These are phyloP conservation scores for Netelia fuscicornis DNA, from an alignment of 2,888 invertebrate species.

Conservation along the genomic window DNA sequence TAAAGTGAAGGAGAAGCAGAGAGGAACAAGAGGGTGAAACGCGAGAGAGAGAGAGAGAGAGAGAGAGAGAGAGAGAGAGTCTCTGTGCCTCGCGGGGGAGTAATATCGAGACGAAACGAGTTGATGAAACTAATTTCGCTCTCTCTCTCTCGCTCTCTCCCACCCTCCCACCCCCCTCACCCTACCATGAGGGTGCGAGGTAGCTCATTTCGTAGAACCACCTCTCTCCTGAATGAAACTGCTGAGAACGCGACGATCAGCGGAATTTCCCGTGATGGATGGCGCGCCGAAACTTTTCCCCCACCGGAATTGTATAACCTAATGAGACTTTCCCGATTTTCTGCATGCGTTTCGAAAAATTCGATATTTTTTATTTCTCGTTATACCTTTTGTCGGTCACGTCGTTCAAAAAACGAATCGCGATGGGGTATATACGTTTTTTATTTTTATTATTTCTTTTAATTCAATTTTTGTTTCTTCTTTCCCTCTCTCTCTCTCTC, in stretches of 20 bases:
- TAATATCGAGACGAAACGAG: constrained; percentile 72
- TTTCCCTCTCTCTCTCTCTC: too few relatives aligned
- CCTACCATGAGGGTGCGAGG: constrained; percentile 30
- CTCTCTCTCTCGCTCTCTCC: constrained; percentile 22
- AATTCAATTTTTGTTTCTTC: too few relatives aligned
- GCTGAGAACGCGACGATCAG: constrained; percentile 77
- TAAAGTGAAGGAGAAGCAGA: constrained; percentile 24
- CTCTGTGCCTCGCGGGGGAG: constrained; percentile 63
- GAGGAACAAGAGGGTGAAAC: neutral
- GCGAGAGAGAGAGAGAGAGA: constrained; percentile 9
- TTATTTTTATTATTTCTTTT: too few relatives aligned
- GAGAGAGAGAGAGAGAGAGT: constrained; percentile 19
- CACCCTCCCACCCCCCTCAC: constrained; percentile 24
- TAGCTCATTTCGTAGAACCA: constrained; percentile 73
- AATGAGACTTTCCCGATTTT: constrained; percentile 58
- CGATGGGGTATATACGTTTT: too few relatives aligned
- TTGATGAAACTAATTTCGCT: constrained; percentile 77
- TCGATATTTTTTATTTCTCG: constrained; percentile 18
- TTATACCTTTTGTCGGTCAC: neutral
- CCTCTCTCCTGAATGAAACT: constrained; percentile 73
- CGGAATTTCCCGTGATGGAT: constrained; percentile 77
- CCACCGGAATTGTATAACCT: constrained; percentile 59
- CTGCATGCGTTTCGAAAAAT: constrained; percentile 50
- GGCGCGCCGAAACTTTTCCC: constrained; percentile 59
- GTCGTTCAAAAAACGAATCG: too few relatives aligned